Conservation (phyloP, 2,888 invertebrate species). For the Drosophila sordidapex region DNA sequence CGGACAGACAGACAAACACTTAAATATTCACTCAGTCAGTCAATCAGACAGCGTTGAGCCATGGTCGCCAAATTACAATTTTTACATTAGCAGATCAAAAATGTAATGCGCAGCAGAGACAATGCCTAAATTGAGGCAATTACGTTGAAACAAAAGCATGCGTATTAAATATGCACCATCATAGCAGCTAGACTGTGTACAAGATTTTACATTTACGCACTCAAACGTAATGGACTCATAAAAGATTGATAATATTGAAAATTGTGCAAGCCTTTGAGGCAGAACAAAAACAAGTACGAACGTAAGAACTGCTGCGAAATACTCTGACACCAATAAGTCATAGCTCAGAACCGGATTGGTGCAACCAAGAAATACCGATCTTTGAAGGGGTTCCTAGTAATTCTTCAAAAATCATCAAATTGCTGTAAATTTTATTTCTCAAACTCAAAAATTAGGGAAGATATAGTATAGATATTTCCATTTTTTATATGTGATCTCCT, state of each 20-base stretch:
- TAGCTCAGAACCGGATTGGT: background rate
- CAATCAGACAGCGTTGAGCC: slow-evolving; percentile 24
- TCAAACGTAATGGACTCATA: background rate
- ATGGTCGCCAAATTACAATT: slow-evolving; percentile 38
- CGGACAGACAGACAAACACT: slow-evolving; percentile 25
- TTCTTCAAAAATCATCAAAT: background rate
- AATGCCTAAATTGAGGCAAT: slow-evolving; percentile 13
- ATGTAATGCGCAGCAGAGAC: slow-evolving; percentile 31
- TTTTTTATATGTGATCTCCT: background rate
- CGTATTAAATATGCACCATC: slow-evolving; percentile 15
- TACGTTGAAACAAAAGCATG: slow-evolving; percentile 40
- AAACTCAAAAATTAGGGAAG: background rate
- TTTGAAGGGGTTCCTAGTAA: background rate
- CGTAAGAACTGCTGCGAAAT: background rate
- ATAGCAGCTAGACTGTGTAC: slow-evolving; percentile 12
- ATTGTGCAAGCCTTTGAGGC: background rate
- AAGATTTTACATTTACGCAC: background rate
- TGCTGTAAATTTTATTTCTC: background rate
- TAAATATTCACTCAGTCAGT: slow-evolving; percentile 55
- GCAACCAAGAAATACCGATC: background rate
- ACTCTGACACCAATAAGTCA: background rate
- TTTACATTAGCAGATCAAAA: slow-evolving; percentile 43
- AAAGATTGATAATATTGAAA: slow-evolving; percentile 2
- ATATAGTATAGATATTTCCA: background rate
- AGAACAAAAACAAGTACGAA: background rate